phyloP scores from a whole-genome alignment of 2,113 vertebrate species.

The Zapornia atra region DNA sequence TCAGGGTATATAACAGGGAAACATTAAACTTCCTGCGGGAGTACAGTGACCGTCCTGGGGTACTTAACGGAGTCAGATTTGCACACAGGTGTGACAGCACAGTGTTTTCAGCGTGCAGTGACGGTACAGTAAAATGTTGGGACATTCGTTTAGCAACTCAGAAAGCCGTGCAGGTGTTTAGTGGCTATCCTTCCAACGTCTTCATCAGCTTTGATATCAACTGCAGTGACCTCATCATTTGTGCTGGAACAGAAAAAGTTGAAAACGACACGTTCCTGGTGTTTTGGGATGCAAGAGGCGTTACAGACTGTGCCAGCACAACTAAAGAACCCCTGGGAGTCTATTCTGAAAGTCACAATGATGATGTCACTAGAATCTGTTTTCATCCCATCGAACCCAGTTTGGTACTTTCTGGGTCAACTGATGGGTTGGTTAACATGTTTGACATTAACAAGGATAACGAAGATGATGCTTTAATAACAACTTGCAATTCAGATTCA shows the following conservation, averaged over 20 bases:
- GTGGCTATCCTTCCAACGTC: conserved; percentile 78
- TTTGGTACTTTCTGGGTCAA: conserved; percentile 84
- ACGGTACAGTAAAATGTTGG: conserved; percentile 85
- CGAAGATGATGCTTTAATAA: conserved; percentile 88
- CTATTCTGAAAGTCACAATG: conserved; percentile 93
- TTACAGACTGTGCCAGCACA: conserved; percentile 23
- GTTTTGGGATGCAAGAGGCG: conserved; percentile 89
- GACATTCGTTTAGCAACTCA: conserved; percentile 77
- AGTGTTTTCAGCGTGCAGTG: conserved; percentile 84
- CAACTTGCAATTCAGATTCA: conserved; percentile 90
- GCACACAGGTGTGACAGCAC: conserved; percentile 56
- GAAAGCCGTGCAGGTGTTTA: conserved; percentile 76
- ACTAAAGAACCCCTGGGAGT: conserved; percentile 81
- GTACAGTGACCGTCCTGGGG: conserved; percentile 65
- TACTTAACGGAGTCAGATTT: conserved; percentile 81
- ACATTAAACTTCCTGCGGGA: conserved; percentile 75
- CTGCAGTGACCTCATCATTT: conserved; percentile 82
- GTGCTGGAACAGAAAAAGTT: conserved; percentile 89
- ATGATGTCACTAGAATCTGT: conserved; percentile 90
- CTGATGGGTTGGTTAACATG: conserved; percentile 92
- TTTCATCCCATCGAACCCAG: conserved; percentile 87
- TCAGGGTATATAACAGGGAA: conserved; percentile 82
- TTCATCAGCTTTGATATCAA: conserved; percentile 89
- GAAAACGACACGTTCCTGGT: conserved; percentile 85
- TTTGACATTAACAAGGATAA: conserved; percentile 86